phyloP scores from a whole-genome alignment of 2,888 invertebrate species.

The Merodon equestris region DNA sequence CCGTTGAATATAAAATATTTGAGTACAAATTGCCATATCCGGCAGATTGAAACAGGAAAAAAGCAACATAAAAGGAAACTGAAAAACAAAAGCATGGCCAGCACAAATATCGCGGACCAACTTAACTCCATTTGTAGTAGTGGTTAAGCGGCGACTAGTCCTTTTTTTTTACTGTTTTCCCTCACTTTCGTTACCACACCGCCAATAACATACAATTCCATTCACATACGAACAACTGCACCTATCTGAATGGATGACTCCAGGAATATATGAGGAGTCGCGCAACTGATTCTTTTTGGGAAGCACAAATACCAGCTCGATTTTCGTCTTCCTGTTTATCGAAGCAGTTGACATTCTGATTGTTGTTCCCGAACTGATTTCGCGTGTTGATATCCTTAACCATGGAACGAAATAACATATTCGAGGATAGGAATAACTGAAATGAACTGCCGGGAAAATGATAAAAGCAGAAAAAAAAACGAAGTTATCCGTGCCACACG shows the following conservation, averaged over 20 bases:
- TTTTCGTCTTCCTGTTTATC: conserved; percentile 23
- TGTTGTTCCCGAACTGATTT: conserved; percentile 65
- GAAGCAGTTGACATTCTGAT: conserved; percentile 61
- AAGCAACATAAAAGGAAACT: conserved; percentile 50
- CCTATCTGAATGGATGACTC: no score
- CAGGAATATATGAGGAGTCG: not conserved
- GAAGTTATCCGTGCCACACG: conserved; percentile 29
- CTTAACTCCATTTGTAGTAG: conserved; percentile 69
- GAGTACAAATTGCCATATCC: conserved; percentile 65
- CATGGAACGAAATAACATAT: conserved; percentile 55
- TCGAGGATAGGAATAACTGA: conserved; percentile 49
- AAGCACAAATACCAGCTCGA: not conserved
- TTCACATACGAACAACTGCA: conserved; percentile 10
- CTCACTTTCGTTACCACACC: conserved; percentile 21
- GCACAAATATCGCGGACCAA: conserved; percentile 56
- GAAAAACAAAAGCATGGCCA: conserved; percentile 25
- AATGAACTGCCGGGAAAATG: conserved; percentile 36
- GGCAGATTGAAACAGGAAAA: conserved; percentile 66
- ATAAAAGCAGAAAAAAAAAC: conserved; percentile 17
- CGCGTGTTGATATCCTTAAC: conserved; percentile 66
- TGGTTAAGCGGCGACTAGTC: conserved; percentile 64
- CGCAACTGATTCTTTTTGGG: not conserved
- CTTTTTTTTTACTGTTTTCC: conserved; percentile 30
- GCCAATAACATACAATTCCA: not conserved
- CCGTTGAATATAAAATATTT: conserved; percentile 15